Percentiles rank a stretch among this genome's conserved stretches.
Conservation (phyloP, 2,888 invertebrate species). For the Zonitis immaculata region DNA sequence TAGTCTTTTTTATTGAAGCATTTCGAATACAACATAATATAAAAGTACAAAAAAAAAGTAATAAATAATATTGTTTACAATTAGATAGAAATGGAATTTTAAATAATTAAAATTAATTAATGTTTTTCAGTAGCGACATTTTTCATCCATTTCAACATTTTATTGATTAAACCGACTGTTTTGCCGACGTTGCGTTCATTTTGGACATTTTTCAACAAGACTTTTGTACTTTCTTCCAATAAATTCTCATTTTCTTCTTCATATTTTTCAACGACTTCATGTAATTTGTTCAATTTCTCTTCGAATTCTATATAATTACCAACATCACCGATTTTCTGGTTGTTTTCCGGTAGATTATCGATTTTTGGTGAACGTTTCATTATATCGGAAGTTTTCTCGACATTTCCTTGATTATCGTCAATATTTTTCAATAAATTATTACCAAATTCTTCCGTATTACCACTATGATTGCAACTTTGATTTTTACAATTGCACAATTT, state of each 20-base stretch:
- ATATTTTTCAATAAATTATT: background rate
- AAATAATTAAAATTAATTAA: background rate
- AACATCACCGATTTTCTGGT: conserved; percentile 22
- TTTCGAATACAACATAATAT: background rate
- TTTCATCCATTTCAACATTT: conserved; percentile 31
- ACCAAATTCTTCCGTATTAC: background rate
- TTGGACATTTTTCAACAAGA: conserved; percentile 20
- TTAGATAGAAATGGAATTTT: background rate
- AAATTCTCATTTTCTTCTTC: conserved; percentile 24
- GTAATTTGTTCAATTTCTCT: conserved; percentile 27
- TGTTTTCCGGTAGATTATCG: conserved; percentile 7
- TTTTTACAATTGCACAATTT: conserved; percentile 42
- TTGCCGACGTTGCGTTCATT: conserved; percentile 25
- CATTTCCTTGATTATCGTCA: background rate
- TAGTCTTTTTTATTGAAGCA: background rate
- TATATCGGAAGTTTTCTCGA: background rate
- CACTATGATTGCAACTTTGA: conserved; percentile 26
- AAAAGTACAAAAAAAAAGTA: conserved; percentile 11
- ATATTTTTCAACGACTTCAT: conserved; percentile 26
- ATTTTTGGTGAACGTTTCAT: conserved; percentile 11
- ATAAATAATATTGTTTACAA: background rate
- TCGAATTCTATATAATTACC: conserved; percentile 22
- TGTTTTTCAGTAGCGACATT: conserved; percentile 15
- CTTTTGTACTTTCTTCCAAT: conserved; percentile 25
- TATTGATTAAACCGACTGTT: conserved; percentile 29